phyloP scores from a whole-genome alignment of 2,888 invertebrate genomes.

The Mesochorus sp. region DNA sequence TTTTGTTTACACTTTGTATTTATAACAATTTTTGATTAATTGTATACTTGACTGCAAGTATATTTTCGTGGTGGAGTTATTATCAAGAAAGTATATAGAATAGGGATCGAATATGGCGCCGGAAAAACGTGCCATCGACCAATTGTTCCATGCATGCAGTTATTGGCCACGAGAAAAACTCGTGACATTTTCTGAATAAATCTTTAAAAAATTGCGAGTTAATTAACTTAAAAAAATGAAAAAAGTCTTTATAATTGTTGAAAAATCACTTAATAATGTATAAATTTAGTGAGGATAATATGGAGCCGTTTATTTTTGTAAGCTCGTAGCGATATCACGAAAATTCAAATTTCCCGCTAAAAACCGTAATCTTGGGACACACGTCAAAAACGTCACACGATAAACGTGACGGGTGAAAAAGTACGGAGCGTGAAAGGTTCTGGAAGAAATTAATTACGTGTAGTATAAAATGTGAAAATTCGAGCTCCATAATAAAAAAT shows the following conservation, averaged over 20 bases:
- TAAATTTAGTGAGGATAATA: no score
- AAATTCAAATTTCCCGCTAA: not conserved
- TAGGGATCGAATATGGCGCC: constrained; percentile 25
- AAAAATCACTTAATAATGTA: no score
- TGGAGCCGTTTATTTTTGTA: no score
- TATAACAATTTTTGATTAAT: not conserved
- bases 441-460: no score
- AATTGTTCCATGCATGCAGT: not conserved
- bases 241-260: no score
- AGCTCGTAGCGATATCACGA: no score
- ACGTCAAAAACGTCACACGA: constrained; percentile 30
- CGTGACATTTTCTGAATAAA: no score
- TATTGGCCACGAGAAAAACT: not conserved
- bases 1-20: constrained; percentile 21
- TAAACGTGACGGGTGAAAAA: not conserved
- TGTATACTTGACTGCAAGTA: not conserved
- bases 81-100: not conserved
- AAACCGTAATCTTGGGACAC: not conserved
- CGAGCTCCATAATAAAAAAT: not conserved
- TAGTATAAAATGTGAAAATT: constrained; percentile 26
- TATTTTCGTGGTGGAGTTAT: not conserved
- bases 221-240: no score
- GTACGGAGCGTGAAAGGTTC: no score
- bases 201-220: no score
- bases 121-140: not conserved